Evolutionary conservation across 2,888 invertebrate species (phyloP).

Genomic region (Pachliopta kotzebuea): DNA sequence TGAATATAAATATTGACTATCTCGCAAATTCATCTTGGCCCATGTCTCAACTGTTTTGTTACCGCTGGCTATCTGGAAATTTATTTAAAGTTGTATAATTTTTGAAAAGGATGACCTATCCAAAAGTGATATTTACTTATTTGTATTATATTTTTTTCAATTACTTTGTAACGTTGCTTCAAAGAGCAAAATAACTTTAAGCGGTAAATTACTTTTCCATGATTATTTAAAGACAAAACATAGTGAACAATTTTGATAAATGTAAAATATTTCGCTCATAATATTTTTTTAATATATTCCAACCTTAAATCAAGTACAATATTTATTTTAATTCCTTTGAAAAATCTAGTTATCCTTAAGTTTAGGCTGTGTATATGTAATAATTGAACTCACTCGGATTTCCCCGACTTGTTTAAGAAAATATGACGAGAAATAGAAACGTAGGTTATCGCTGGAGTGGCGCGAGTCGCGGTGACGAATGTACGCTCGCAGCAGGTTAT

Average conservation of each 20-base stretch:
- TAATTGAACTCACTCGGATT: constrained; percentile 53
- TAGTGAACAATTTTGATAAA: too few species aligned
- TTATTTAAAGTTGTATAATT: not conserved
- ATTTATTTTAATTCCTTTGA: too few species aligned
- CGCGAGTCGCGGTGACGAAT: constrained; percentile 46
- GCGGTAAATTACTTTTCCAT: too few species aligned
- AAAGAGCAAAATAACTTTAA: too few species aligned
- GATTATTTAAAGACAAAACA: too few species aligned
- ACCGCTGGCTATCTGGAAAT: constrained; percentile 84
- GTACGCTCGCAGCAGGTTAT: constrained; percentile 55
- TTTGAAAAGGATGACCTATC: not conserved
- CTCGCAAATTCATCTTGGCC: constrained; percentile 84
- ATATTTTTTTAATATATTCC: too few species aligned
- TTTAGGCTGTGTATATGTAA: not conserved
- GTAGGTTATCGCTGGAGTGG: constrained; percentile 49
- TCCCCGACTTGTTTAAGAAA: constrained; percentile 72
- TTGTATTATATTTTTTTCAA: too few species aligned
- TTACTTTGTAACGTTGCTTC: too few species aligned
- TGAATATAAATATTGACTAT: constrained; percentile 88
- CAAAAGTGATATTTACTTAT: too few species aligned
- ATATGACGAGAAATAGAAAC: constrained; percentile 71
- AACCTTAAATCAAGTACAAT: too few species aligned
- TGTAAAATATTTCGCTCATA: too few species aligned
- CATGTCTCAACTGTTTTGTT: constrained; percentile 87
- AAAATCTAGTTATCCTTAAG: too few species aligned